phyloP scores from a whole-genome alignment of 1,140 invertebrate species.

The Macrobrachium rosenbergii region DNA sequence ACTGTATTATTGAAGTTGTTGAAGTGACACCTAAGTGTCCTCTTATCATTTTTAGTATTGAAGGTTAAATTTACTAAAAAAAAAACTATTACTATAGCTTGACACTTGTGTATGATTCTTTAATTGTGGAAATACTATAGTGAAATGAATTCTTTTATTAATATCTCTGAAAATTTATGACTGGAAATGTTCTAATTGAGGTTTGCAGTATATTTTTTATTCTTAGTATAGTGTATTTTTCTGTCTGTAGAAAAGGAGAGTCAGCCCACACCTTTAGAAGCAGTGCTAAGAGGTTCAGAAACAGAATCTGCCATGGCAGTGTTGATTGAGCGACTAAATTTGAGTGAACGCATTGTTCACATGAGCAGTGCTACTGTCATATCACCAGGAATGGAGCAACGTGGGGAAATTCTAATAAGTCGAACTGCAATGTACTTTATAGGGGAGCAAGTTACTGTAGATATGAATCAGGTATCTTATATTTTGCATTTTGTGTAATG shows the following conservation, averaged over 20 bases:
- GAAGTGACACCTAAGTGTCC: too few relatives aligned
- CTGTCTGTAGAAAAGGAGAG: constrained; percentile 37
- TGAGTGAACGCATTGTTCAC: constrained; percentile 51
- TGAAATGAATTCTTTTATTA: too few relatives aligned
- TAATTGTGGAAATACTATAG: too few relatives aligned
- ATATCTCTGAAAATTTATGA: too few relatives aligned
- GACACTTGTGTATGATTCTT: not conserved
- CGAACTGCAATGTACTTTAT: constrained; percentile 56
- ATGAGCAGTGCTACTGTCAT: constrained; percentile 52
- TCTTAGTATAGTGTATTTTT: not conserved
- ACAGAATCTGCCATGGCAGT: constrained; percentile 56
- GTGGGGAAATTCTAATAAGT: constrained; percentile 46
- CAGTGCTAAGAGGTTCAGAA: constrained; percentile 45
- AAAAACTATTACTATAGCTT: too few relatives aligned
- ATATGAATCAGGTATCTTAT: constrained; percentile 50
- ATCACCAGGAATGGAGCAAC: constrained; percentile 49
- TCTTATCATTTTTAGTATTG: not conserved
- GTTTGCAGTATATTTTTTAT: too few relatives aligned
- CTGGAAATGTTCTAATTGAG: too few relatives aligned
- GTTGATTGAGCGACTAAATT: constrained; percentile 52
- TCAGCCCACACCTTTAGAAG: constrained; percentile 35
- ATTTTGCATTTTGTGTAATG: not conserved
- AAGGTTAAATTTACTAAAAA: too few relatives aligned
- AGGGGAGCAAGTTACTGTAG: constrained; percentile 44
- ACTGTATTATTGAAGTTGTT: too few relatives aligned